Base-by-base conservation (phyloP, 2,888 invertebrate species). In the Ecliptopera silaceata region DNA sequence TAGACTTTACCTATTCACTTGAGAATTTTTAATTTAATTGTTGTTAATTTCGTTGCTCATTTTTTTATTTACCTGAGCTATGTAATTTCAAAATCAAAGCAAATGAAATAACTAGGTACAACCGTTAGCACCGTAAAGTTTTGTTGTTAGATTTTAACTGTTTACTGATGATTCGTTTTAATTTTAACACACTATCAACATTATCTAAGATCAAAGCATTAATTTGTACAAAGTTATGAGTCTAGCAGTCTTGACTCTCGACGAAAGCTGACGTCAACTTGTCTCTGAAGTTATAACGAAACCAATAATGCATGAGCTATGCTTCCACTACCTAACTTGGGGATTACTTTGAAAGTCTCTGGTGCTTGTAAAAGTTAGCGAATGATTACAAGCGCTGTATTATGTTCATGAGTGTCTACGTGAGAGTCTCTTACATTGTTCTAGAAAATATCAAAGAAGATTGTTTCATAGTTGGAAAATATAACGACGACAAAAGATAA, bases 221-320 rank as follows among this genome's bases (percentile, higher is more conserved):
- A 44, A 34, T 38, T 56, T 34, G 38, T 53, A 20, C 48, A 26
- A 58, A 49, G 53, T 49, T 45, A 31, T 5, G 32, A 43, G 26
- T 32, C 34, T 50, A 38, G 15, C 38, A 41, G 44, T 44, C 38
- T 29, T 3, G n/a, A 38, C 12, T 15, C 31, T 17, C 20, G 47
- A 32, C 48, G 34, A 41, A 49, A 49, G 34, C 39, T 29, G 41
- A 12, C 15, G 18, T 22, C 42, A 46, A 41, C 39, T 56, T 52
- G 41, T 43, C 43, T 54, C 41, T 39, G 43, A 43, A 61, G 31
- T 57, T 47, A 42, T 63, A 55, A 56, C 53, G 52, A 63, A 54
- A 57, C 53, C 54, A 56, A 64, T 57, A 57, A 59, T 59, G 44
- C 42, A 54, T 50, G 42, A 62, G 56, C 36, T 18, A 36, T 13